These are phyloP conservation scores for Brachyistius frenatus DNA, from an alignment of 2,113 vertebrate genomes.

Conservation along the genomic window DNA sequence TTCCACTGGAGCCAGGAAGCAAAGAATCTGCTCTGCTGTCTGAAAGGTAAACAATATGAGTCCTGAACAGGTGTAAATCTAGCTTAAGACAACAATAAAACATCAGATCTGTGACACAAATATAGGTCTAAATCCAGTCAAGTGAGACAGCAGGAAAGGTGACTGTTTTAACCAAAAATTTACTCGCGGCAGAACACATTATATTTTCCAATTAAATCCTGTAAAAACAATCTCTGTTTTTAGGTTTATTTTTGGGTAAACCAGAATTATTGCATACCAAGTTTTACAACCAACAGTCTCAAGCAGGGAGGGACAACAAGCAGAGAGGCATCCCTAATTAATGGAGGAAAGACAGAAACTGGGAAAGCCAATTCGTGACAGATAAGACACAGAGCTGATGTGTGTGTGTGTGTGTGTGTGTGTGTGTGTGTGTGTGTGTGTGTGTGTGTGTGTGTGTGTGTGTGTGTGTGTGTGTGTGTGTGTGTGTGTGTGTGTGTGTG, in stretches of 20 bases:
- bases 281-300: neutral
- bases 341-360: slow-evolving; percentile 33
- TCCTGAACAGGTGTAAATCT: slow-evolving; percentile 29
- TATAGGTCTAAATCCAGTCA: slow-evolving; percentile 1
- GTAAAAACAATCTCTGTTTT: no score
- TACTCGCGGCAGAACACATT: neutral
- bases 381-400: slow-evolving; percentile 45
- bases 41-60: slow-evolving; percentile 31
- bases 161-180: neutral
- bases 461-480: slow-evolving; percentile 26
- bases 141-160: neutral
- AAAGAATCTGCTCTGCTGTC: neutral
- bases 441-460: slow-evolving; percentile 26
- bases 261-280: neutral
- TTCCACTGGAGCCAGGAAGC: slow-evolving; percentile 31
- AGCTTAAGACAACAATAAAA: slow-evolving; percentile 30
- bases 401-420: slow-evolving; percentile 31
- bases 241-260: neutral
- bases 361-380: slow-evolving; percentile 46
- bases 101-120: slow-evolving; percentile 27
- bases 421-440: slow-evolving; percentile 26
- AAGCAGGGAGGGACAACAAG: slow-evolving; percentile 13
- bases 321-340: slow-evolving; percentile 32
- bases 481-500: slow-evolving; percentile 27
- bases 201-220: neutral